Evolutionary conservation across 2,888 invertebrate species (phyloP), one percentile per base, ranked within the genome.

Genomic region (Netelia virgata): DNA sequence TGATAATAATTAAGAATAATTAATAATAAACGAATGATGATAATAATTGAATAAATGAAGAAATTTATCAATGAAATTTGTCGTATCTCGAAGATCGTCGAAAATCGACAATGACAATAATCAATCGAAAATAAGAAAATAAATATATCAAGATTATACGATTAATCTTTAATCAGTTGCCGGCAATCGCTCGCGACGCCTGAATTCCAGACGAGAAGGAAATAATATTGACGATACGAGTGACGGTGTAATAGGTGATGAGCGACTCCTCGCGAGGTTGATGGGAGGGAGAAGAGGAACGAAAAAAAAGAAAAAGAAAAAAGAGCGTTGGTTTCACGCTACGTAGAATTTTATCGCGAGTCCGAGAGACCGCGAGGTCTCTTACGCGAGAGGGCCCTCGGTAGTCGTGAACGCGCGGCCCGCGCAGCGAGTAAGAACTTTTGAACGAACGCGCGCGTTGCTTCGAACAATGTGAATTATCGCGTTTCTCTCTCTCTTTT

Each of bases 331-430:
- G 82, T 79, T 85, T 75, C 63, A 85, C 85, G 85, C 79, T 82
- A 79, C 79, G 85, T 85, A 79, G 28, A 28, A 20, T 57, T 57
- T 57, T 57, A 57, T 57, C 57, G 57, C 57, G 57, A 57, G 53
- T 70, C 68, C 55, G 18, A 79, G 53, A 57, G 47, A 14, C 57
- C 18, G 57, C 57, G 57, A 9, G 9, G n/a, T 10, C 47, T 47
- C 14, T 47, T 47, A 47, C 14, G 47, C 10, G 47, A 10, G 47
- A 47, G 47, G 2, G 1, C 16, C 57, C 16, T 18, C n/a, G 53
- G 75, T 82, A 85, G 85, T 85, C 82, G 85, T 72, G 82, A 82
- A 72, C 85, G 82, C 59, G 85, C 85, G 82, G 75, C 82, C 78
- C 68, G 78, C 85, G 78, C 57, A 59, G 72, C 72, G 72, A 73